phyloP scores from a whole-genome alignment of 1,140 invertebrate genomes.

The Chironomus tepperi region DNA sequence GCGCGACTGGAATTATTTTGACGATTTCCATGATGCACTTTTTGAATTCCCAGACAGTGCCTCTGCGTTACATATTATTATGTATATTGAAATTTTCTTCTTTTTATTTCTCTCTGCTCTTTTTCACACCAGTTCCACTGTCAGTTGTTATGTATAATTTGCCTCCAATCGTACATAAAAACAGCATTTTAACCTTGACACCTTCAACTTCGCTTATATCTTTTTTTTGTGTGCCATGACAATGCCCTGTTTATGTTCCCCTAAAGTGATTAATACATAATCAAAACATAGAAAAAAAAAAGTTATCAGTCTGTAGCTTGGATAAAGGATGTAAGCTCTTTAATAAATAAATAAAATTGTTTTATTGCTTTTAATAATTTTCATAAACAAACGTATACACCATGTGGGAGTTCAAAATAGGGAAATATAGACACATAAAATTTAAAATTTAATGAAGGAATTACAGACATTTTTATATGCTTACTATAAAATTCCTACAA shows the following conservation, averaged over 20 bases:
- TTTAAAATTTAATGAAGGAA: too few relatives aligned
- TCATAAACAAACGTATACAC: too few relatives aligned
- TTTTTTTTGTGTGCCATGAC: not conserved
- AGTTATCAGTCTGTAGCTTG: too few relatives aligned
- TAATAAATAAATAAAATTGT: too few relatives aligned
- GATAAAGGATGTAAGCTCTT: too few relatives aligned
- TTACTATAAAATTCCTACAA: too few relatives aligned
- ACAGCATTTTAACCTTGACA: not conserved
- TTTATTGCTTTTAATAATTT: too few relatives aligned
- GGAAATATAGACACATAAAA: too few relatives aligned
- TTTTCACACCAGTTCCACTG: not conserved
- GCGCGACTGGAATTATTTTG: not conserved
- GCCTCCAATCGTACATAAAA: not conserved
- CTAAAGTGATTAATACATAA: not conserved
- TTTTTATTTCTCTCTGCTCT: not conserved
- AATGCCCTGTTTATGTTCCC: not conserved
- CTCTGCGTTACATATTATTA: too few relatives aligned
- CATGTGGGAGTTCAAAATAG: too few relatives aligned
- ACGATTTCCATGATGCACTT: not conserved
- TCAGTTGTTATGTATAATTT: not conserved
- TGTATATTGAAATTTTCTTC: not conserved
- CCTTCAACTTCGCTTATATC: not conserved
- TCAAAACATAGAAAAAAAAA: not conserved
- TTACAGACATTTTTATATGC: too few relatives aligned
- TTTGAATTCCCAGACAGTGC: slow-evolving; percentile 5